These are phyloP conservation scores for Thalpophila matura DNA, from an alignment of 2,888 invertebrate genomes.

Conservation along the genomic window DNA sequence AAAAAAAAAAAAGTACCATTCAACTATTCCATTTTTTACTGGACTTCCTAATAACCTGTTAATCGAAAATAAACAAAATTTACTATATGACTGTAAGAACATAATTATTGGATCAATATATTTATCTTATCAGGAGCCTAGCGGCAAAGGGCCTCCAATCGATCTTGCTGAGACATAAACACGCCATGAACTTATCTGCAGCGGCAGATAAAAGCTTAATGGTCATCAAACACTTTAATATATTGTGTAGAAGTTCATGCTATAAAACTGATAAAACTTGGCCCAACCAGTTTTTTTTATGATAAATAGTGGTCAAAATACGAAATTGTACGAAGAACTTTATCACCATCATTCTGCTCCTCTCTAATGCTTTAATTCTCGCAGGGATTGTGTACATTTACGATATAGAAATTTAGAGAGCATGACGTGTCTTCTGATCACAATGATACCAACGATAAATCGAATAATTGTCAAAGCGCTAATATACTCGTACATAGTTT, in stretches of 20 bases:
- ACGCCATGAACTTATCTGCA: conserved; percentile 66
- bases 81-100: conserved; percentile 51
- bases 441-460: background rate
- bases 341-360: conserved; percentile 20
- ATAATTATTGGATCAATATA: conserved; percentile 68
- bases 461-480: background rate
- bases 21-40: background rate
- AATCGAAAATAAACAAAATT: conserved; percentile 34
- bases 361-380: background rate
- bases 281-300: conserved; percentile 53
- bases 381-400: background rate
- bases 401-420: background rate
- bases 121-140: conserved; percentile 71
- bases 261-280: conserved; percentile 63
- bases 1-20: no score
- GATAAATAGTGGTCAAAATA: conserved; percentile 37
- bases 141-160: conserved; percentile 68
- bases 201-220: conserved; percentile 67
- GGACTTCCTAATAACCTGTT: conserved; percentile 22
- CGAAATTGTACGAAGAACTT: conserved; percentile 25
- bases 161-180: conserved; percentile 72
- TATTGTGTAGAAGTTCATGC: conserved; percentile 64
- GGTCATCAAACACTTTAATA: conserved; percentile 68
- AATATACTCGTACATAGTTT: no score
- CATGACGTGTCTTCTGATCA: background rate